A percentile compares a stretch with the other conserved stretches of the same genome.
Conservation (phyloP, 2,113 vertebrate species). For the Saguinus imperator region DNA sequence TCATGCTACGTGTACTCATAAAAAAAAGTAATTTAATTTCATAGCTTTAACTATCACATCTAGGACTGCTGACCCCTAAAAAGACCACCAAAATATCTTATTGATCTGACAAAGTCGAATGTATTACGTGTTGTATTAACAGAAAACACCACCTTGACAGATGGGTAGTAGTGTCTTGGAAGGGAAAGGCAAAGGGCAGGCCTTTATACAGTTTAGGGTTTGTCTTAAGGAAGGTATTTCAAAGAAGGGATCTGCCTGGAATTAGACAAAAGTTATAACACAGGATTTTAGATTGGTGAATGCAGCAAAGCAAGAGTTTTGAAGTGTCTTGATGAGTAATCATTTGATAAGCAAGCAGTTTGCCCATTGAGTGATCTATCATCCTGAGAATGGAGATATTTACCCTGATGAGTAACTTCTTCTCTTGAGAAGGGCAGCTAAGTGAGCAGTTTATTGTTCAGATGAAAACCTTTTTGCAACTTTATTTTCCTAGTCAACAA, state of each 20-base stretch:
- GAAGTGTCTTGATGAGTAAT: not conserved
- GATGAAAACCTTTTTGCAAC: not conserved
- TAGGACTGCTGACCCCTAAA: not conserved
- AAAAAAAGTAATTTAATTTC: not conserved
- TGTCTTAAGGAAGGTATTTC: not conserved
- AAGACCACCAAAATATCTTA: not conserved
- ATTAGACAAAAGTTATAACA: not conserved
- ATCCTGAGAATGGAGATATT: not conserved
- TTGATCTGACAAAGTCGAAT: not conserved
- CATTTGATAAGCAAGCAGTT: conserved; percentile 30
- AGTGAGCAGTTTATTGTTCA: not conserved
- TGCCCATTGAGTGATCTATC: not conserved
- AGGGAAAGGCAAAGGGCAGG: not conserved
- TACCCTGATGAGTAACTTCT: not conserved
- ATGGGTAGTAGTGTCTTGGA: not conserved
- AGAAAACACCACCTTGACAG: not conserved
- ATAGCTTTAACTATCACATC: not conserved
- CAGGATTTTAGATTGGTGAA: not conserved
- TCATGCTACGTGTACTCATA: not conserved
- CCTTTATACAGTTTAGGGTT: not conserved
- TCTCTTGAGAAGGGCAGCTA: not conserved
- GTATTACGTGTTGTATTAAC: not conserved
- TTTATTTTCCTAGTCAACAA: conserved; percentile 16
- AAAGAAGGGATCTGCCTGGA: not conserved
- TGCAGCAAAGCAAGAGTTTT: not conserved